Evolutionary conservation across 2,113 vertebrate genomes (phyloP).

Genomic region (Vireo altiloquus): DNA sequence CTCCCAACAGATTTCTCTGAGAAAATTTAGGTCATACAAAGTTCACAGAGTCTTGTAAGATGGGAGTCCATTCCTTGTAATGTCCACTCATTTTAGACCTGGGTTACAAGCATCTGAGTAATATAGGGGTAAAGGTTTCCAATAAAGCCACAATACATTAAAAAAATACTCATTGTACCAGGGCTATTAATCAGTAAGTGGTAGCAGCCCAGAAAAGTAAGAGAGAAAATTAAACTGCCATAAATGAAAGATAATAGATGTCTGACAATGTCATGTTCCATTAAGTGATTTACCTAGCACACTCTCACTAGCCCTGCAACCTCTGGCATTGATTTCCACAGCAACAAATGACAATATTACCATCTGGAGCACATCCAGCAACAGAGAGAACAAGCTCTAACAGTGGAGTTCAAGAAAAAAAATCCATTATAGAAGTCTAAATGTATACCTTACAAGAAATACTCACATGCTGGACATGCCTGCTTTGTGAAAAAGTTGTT

Average conservation of each 20-base stretch:
- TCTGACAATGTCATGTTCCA: slow-evolving; percentile 24
- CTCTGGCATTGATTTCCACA: slow-evolving; percentile 40
- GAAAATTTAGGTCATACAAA: neutral
- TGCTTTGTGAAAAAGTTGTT: neutral
- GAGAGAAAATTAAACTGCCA: slow-evolving; percentile 37
- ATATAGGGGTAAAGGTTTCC: neutral
- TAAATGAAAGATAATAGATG: slow-evolving; percentile 36
- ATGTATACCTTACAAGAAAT: neutral
- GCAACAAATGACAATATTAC: slow-evolving; percentile 36
- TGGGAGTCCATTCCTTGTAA: neutral
- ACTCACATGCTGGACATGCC: neutral
- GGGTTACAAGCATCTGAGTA: neutral
- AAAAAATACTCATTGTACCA: neutral
- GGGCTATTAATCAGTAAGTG: neutral
- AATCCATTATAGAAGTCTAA: neutral
- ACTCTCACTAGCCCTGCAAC: neutral
- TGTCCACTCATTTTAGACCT: neutral
- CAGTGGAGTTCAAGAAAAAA: neutral
- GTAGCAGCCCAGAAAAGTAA: neutral
- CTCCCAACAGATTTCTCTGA: neutral
- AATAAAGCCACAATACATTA: neutral
- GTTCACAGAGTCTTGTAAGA: neutral
- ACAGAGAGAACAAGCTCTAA: neutral
- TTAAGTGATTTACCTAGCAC: slow-evolving; percentile 31
- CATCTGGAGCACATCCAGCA: neutral